Evolutionary conservation across 2,113 vertebrate species (phyloP), one percentile per base, ranked within the genome.

Genomic region (Vulpes lagopus): DNA sequence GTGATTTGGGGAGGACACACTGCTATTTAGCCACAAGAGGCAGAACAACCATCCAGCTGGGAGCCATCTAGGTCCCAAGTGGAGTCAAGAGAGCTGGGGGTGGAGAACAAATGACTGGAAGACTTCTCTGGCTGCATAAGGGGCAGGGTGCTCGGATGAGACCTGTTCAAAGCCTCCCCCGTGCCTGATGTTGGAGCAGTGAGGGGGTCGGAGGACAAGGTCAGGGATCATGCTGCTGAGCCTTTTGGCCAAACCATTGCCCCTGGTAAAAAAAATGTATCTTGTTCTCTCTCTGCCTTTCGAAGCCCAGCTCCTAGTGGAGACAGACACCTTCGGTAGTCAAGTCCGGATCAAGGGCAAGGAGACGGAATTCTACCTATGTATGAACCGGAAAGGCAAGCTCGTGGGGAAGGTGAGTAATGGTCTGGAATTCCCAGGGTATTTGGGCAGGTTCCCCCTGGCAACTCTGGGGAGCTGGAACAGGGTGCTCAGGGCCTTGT

Each of bases 221-320:
- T 23, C 19, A 30, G 64, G 38, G 53, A 74, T 35, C 55, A 3
- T 15, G 23, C 38, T 0, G 0, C 94, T 65, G 51, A 89, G 76
- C n/a, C 60, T 96, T 81, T 53, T 65, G 17, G 27, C 35, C 57
- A 57, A 19, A 16, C 74, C 32, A 25, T 17, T 87, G 84, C 11
- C 35, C 30, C 65, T 89, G 92, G 84, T 95, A 49, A 97, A 89
- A 97, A 16, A 76, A 90, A 57, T 9, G 0, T 97, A 64, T 78
- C 94, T 98, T 98, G 57, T 95, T 97, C 95, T 98, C 79, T 95
- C 97, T 93, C 97, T 99, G 97, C 98, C 98, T 99, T 99, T 99
- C 98, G 97, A 99, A 99, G 99, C 99, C 99, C 99, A 99, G 99
- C 99, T 99, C 98, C 99, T 99, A 98, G 99, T 99, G 98, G 99